Percentiles rank a stretch among this genome's conserved stretches.
phyloP scores from a whole-genome alignment of 1,140 invertebrate genomes.

The Venturia canescens region DNA sequence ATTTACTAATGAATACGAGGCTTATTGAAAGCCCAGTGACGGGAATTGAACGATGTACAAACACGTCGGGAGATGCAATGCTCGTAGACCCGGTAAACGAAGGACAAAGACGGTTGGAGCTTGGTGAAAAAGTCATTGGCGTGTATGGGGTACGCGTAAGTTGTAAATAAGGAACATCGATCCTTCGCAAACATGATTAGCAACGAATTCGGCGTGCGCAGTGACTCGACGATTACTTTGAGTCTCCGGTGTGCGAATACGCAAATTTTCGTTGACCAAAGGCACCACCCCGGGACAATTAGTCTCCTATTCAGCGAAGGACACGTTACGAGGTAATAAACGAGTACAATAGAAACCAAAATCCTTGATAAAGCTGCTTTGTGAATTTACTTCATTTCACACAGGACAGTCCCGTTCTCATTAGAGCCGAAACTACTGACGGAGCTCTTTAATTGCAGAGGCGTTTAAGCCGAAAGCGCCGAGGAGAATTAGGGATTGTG shows the following conservation, averaged over 20 bases:
- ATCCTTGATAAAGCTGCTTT: background rate
- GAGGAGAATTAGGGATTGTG: background rate
- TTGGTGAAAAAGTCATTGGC: background rate
- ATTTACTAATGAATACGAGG: conserved; percentile 27
- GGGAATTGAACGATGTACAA: background rate
- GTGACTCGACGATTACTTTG: too few relatives aligned
- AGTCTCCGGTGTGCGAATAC: background rate
- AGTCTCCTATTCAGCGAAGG: conserved; percentile 2
- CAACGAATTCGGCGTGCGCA: too few relatives aligned
- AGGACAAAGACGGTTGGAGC: background rate
- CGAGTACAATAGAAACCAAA: conserved; percentile 8
- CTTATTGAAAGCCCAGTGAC: background rate
- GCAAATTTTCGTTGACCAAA: background rate
- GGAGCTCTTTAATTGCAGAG: background rate
- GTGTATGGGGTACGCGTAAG: too few relatives aligned
- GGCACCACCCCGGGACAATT: background rate
- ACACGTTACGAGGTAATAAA: conserved; percentile 1
- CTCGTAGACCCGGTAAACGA: background rate
- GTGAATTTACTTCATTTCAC: conserved; percentile 11
- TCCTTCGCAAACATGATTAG: too few relatives aligned
- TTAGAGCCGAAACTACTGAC: conserved; percentile 19
- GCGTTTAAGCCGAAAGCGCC: background rate
- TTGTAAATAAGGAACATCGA: too few relatives aligned
- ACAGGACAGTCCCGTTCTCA: background rate
- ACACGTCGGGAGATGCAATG: background rate